Percentiles rank a stretch among this genome's conserved stretches.
phyloP scores from a whole-genome alignment of 2,113 vertebrate species.

The Vanacampus margaritifer region DNA sequence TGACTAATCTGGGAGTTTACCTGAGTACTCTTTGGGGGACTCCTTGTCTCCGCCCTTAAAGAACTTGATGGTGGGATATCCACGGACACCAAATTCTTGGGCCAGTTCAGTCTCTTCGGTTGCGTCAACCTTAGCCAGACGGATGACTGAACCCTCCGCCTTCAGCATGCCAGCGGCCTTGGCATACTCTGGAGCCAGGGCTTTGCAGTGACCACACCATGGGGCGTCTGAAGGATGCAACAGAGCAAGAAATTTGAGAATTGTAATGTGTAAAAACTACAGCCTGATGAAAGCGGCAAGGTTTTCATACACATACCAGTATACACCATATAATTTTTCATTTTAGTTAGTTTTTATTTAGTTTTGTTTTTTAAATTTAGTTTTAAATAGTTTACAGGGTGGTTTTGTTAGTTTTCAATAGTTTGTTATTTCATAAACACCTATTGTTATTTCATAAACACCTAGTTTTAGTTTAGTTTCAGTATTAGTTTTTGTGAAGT shows the following conservation, averaged over 20 bases:
- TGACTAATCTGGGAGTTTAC: constrained; percentile 58
- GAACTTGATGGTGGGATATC: constrained; percentile 98
- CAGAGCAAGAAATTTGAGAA: neutral
- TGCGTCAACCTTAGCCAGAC: constrained; percentile 91
- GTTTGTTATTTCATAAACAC: too few relatives aligned
- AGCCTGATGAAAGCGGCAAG: too few relatives aligned
- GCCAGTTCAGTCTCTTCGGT: constrained; percentile 93
- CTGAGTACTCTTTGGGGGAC: constrained; percentile 89
- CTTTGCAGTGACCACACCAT: constrained; percentile 98
- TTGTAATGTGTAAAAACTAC: too few relatives aligned
- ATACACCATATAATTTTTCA: too few relatives aligned
- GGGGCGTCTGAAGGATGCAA: constrained; percentile 80
- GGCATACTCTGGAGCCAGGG: constrained; percentile 88
- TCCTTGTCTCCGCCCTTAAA: constrained; percentile 88
- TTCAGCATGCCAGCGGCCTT: constrained; percentile 89
- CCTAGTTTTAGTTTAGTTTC: too few relatives aligned
- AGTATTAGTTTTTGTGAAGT: too few relatives aligned
- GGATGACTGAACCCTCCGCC: constrained; percentile 81
- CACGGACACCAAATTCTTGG: constrained; percentile 86
- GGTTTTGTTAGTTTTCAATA: too few relatives aligned
- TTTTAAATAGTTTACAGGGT: too few relatives aligned
- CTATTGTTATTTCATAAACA: too few relatives aligned
- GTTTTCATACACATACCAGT: too few relatives aligned
- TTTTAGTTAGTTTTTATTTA: too few relatives aligned
- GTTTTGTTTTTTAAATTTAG: too few relatives aligned